Evolutionary conservation across 2,113 vertebrate genomes (phyloP).

Genomic region (Corythoichthys haematopterus): DNA sequence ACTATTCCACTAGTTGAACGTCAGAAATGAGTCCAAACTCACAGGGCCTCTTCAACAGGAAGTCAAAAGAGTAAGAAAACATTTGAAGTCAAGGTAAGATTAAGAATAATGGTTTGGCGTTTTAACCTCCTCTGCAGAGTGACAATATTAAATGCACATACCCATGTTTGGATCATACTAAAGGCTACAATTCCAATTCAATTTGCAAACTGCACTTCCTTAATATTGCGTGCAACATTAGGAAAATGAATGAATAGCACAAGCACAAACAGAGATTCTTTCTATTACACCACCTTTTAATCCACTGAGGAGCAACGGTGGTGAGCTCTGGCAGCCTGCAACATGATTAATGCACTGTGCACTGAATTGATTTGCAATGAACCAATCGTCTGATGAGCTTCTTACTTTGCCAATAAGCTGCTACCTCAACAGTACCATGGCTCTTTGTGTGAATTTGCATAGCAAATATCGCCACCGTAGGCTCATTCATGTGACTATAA

Average conservation of each 20-base stretch:
- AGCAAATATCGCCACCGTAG: conserved; percentile 19
- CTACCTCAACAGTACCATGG: conserved; percentile 17
- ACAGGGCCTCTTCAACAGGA: conserved; percentile 15
- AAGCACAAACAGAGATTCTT: conserved; percentile 35
- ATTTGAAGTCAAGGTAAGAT: background rate
- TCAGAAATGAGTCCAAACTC: conserved; percentile 49
- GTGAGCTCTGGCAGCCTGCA: conserved; percentile 50
- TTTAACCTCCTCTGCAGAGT: conserved; percentile 35
- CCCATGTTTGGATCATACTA: conserved; percentile 23
- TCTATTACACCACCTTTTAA: conserved; percentile 45
- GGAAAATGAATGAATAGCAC: conserved; percentile 30
- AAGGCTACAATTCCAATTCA: background rate
- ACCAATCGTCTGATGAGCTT: conserved; percentile 62
- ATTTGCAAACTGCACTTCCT: conserved; percentile 14
- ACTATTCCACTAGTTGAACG: conserved; percentile 46
- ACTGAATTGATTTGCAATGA: conserved; percentile 73
- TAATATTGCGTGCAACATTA: conserved; percentile 9
- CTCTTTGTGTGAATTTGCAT: conserved; percentile 47
- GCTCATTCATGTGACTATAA: conserved; percentile 16
- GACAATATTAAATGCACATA: conserved; percentile 41
- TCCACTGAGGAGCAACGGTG: conserved; percentile 50
- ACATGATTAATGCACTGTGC: conserved; percentile 63
- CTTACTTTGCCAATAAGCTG: conserved; percentile 61
- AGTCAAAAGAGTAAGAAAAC: background rate
- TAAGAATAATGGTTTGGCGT: conserved; percentile 45